Evolutionary conservation across 2,888 invertebrate genomes (phyloP).

Genomic region (Sialis lutaria): DNA sequence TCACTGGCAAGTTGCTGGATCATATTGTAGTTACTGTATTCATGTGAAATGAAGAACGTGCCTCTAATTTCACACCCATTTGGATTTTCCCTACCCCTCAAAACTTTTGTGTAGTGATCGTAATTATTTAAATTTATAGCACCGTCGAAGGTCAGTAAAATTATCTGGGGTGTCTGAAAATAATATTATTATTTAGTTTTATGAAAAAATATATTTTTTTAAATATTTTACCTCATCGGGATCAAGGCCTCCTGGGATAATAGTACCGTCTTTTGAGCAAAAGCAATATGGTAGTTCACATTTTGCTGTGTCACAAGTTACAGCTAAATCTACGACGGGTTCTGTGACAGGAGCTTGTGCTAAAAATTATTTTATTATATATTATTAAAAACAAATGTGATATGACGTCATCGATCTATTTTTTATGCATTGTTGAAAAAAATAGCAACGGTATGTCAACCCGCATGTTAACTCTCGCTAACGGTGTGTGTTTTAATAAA

Average conservation of each 20-base stretch:
- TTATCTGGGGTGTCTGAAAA: conserved; percentile 79
- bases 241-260: conserved; percentile 68
- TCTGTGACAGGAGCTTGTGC: conserved; percentile 71
- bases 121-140: conserved; percentile 85
- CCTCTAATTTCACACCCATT: conserved; percentile 79
- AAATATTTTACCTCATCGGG: conserved; percentile 49
- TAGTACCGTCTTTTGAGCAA: conserved; percentile 81
- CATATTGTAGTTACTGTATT: conserved; percentile 85
- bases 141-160: conserved; percentile 82
- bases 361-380: conserved; percentile 22
- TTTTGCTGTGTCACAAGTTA: conserved; percentile 54
- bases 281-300: conserved; percentile 79
- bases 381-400: background rate
- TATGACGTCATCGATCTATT: too few relatives aligned
- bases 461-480: too few relatives aligned
- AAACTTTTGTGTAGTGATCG: conserved; percentile 72
- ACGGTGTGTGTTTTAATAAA: too few relatives aligned
- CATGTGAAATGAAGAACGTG: conserved; percentile 87
- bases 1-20: conserved; percentile 76
- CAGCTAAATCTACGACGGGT: conserved; percentile 60
- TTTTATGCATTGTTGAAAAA: too few relatives aligned
- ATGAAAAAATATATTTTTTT: background rate
- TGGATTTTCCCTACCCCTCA: conserved; percentile 67
- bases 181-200: background rate
- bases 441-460: too few relatives aligned